phyloP scores from a whole-genome alignment of 2,888 invertebrate genomes.

The Conomelus anceps region DNA sequence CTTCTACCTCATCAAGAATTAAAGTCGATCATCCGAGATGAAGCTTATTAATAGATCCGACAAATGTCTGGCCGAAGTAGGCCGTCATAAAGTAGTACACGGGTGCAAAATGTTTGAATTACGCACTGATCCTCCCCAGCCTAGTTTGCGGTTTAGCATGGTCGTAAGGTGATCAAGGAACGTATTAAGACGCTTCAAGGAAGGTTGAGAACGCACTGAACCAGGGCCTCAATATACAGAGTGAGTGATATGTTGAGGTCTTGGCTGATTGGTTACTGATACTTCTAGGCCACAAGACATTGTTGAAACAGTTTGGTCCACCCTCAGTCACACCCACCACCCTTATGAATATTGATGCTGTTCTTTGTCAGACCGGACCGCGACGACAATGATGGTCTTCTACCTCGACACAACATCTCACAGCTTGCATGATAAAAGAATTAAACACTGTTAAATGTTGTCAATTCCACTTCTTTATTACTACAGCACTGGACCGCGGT shows the following conservation, averaged over 20 bases:
- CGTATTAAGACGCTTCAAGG: neutral
- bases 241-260: too few relatives aligned
- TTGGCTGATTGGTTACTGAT: neutral
- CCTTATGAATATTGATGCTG: neutral
- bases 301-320: neutral
- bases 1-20: too few relatives aligned
- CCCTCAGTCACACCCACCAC: neutral
- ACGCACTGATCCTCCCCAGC: neutral
- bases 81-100: neutral
- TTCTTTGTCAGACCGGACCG: neutral
- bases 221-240: too few relatives aligned
- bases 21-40: neutral
- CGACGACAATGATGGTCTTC: neutral
- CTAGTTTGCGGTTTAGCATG: neutral
- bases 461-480: too few relatives aligned
- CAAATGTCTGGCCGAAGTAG: neutral
- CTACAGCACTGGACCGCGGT: too few relatives aligned
- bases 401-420: neutral
- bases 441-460: too few relatives aligned
- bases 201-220: neutral
- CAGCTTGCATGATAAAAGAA: neutral
- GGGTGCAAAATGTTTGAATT: neutral
- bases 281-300: neutral
- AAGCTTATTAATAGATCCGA: neutral
- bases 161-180: neutral